A percentile compares a stretch with the other conserved stretches of the same genome.
Conservation (phyloP, 2,113 vertebrate genomes). For the Desmodus rotundus region DNA sequence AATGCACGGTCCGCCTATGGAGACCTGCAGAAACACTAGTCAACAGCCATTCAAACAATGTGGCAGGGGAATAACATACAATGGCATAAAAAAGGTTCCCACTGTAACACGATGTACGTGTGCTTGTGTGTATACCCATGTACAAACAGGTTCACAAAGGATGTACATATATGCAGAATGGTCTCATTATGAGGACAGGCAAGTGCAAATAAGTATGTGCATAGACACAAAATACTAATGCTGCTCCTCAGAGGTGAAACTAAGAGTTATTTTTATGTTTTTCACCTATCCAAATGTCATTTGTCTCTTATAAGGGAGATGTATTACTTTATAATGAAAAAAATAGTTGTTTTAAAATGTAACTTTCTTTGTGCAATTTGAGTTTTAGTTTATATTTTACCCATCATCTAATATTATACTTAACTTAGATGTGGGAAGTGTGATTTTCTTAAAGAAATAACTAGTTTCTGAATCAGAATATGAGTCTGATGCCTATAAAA, state of each 20-base stretch:
- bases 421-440: background rate
- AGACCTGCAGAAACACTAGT: background rate
- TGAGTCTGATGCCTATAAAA: background rate
- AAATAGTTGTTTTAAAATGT: background rate
- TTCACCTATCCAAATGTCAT: background rate
- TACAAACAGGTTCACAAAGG: background rate
- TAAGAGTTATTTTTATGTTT: background rate
- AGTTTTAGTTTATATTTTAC: background rate
- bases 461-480: background rate
- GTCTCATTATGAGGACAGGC: background rate
- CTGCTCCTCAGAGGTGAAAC: background rate
- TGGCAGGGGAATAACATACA: background rate
- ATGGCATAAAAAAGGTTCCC: background rate
- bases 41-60: background rate
- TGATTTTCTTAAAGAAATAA: background rate
- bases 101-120: background rate
- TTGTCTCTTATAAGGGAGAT: background rate
- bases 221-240: background rate
- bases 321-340: background rate
- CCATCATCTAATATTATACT: background rate
- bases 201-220: background rate
- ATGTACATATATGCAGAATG: background rate
- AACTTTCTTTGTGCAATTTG: background rate
- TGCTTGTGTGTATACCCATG: background rate
- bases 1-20: background rate